Percentiles rank a stretch among this genome's conserved stretches.
phyloP scores from a whole-genome alignment of 1,140 invertebrate genomes.

The Tribolium madens region DNA sequence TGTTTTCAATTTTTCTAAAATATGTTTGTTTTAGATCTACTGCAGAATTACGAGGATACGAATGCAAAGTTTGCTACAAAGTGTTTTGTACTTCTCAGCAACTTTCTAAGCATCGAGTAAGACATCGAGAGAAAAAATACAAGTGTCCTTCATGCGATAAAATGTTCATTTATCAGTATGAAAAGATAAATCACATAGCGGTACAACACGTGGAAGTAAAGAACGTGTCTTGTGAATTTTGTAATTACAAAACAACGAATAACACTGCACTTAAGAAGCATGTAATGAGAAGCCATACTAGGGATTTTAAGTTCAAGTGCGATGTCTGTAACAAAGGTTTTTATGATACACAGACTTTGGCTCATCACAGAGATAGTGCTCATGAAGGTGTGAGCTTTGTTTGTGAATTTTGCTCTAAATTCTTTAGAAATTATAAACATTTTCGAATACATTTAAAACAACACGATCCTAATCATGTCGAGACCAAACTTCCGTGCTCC shows the following conservation, averaged over 20 bases:
- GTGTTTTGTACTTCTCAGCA: no score
- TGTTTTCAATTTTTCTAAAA: no score
- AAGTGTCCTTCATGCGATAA: neutral
- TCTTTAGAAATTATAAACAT: no score
- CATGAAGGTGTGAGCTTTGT: conserved; percentile 6
- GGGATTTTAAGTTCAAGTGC: neutral
- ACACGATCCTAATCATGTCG: conserved; percentile 20
- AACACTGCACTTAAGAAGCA: no score
- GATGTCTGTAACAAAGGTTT: neutral
- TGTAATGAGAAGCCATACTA: neutral
- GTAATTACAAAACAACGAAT: no score
- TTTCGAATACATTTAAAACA: neutral
- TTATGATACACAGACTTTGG: neutral
- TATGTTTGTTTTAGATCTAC: no score
- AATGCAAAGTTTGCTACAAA: no score
- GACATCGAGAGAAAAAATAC: neutral
- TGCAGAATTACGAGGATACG: no score
- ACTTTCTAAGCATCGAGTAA: neutral
- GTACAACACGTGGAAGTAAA: neutral
- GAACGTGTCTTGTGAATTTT: no score
- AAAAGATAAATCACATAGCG: neutral
- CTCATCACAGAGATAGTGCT: neutral
- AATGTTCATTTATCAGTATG: neutral
- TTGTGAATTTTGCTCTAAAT: neutral
- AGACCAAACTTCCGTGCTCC: neutral